Conservation (phyloP, 2,113 vertebrate genomes). For the Carassius auratus region DNA sequence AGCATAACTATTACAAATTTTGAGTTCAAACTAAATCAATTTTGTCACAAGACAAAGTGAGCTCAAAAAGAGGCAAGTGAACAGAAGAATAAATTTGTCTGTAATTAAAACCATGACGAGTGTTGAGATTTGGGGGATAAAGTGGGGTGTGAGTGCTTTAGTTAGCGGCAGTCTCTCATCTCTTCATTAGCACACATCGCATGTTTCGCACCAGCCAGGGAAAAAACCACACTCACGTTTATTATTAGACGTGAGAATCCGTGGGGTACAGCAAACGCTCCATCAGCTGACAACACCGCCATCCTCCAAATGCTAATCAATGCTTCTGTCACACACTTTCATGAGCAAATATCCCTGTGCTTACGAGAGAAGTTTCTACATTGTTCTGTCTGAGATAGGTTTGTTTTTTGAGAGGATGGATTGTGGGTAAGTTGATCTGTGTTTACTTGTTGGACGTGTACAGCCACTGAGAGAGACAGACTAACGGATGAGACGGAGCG, state of each 20-base stretch:
- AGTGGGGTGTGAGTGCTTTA: constrained; percentile 15
- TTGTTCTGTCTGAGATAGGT: not conserved
- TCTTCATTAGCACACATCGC: constrained; percentile 74
- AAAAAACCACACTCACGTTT: constrained; percentile 68
- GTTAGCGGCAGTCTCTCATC: constrained; percentile 58
- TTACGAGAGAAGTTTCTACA: not conserved
- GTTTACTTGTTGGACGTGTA: not conserved
- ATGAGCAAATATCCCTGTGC: not conserved
- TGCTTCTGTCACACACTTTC: constrained; percentile 37
- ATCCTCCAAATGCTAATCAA: constrained; percentile 62
- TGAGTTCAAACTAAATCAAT: too few relatives aligned
- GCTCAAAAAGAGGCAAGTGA: not conserved
- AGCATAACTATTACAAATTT: too few relatives aligned
- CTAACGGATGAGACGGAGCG: not conserved
- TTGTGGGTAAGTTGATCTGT: not conserved
- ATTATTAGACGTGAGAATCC: constrained; percentile 76
- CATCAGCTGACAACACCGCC: constrained; percentile 62
- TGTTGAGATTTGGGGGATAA: not conserved
- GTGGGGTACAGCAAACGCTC: constrained; percentile 40
- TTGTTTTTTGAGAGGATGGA: not conserved
- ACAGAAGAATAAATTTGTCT: not conserved
- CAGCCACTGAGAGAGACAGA: not conserved
- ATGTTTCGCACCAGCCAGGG: constrained; percentile 55
- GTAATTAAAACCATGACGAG: not conserved
- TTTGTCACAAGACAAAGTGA: not conserved